A percentile compares a stretch with the other conserved stretches of the same genome.
Conservation (phyloP, 1,140 invertebrate species). For the Solen grandis region DNA sequence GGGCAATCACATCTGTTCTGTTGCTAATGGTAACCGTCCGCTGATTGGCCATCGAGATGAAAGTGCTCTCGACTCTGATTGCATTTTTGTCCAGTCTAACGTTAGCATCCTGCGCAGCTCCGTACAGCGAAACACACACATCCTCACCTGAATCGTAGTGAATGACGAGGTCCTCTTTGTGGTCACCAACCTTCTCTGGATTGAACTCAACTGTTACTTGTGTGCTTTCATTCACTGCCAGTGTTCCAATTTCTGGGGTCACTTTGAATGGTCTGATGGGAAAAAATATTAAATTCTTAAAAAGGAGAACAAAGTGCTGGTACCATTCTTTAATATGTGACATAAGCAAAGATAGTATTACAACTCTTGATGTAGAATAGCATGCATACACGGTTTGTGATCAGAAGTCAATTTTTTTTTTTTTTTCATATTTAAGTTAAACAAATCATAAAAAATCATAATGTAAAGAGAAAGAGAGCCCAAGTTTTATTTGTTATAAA, state of each 20-base stretch:
- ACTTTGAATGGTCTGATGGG: constrained; percentile 78
- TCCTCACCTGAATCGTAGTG: constrained; percentile 80
- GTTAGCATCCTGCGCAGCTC: constrained; percentile 78
- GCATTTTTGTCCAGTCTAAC: constrained; percentile 80
- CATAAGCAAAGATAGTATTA: too few species aligned
- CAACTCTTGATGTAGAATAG: too few species aligned
- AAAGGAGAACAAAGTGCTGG: too few species aligned
- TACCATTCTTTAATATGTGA: too few species aligned
- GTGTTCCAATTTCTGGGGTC: constrained; percentile 77
- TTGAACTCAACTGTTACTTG: constrained; percentile 80
- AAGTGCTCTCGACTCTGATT: constrained; percentile 80
- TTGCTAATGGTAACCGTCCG: constrained; percentile 79
- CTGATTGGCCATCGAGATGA: constrained; percentile 80
- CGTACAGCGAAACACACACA: constrained; percentile 77
- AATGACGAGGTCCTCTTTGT: constrained; percentile 72
- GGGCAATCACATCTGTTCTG: constrained; percentile 78
- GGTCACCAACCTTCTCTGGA: constrained; percentile 77
- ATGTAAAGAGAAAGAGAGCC: too few species aligned
- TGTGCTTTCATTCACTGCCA: constrained; percentile 78
- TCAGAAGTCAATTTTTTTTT: too few species aligned
- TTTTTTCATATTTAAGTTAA: too few species aligned
- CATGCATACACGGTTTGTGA: too few species aligned
- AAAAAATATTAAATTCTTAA: constrained; percentile 30
- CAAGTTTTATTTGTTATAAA: too few species aligned
- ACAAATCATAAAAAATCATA: too few species aligned